Evolutionary conservation across 2,888 invertebrate genomes (phyloP).

Genomic region (Cactoblastis cactorum): DNA sequence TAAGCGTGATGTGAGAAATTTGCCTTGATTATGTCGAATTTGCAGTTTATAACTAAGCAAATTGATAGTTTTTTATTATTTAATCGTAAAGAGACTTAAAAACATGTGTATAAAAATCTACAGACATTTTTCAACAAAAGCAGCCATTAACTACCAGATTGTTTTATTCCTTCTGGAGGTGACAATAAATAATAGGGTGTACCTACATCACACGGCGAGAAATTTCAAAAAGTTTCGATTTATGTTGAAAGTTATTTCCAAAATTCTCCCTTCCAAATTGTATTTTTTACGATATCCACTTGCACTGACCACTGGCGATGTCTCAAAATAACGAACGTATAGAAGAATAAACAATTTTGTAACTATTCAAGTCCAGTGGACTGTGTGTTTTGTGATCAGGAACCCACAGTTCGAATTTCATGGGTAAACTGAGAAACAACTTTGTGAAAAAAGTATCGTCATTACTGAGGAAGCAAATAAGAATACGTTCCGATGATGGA

Average conservation of each 20-base stretch:
- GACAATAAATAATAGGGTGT: constrained; percentile 10
- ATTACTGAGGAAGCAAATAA: too few species aligned
- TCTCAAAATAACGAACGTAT: not conserved
- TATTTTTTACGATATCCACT: constrained; percentile 10
- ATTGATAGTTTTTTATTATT: too few species aligned
- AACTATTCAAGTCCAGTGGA: too few species aligned
- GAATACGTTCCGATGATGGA: too few species aligned
- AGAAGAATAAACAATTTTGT: too few species aligned
- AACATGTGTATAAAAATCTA: not conserved
- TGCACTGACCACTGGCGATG: not conserved
- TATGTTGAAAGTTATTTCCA: constrained; percentile 13
- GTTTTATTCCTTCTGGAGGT: constrained; percentile 5
- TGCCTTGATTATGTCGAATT: not conserved
- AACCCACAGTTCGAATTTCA: too few species aligned
- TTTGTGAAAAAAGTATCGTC: too few species aligned
- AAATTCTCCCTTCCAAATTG: constrained; percentile 1
- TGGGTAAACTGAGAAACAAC: too few species aligned
- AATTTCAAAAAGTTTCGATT: constrained; percentile 9
- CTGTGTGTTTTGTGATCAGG: too few species aligned
- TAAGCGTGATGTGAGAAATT: constrained; percentile 8
- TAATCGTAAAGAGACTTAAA: not conserved
- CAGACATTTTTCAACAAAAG: not conserved
- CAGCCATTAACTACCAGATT: not conserved
- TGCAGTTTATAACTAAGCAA: too few species aligned
- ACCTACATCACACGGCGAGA: not conserved